A percentile compares a stretch with the other conserved stretches of the same genome.
Conservation (phyloP, 1,140 invertebrate species). For the Drosophila jambulina region DNA sequence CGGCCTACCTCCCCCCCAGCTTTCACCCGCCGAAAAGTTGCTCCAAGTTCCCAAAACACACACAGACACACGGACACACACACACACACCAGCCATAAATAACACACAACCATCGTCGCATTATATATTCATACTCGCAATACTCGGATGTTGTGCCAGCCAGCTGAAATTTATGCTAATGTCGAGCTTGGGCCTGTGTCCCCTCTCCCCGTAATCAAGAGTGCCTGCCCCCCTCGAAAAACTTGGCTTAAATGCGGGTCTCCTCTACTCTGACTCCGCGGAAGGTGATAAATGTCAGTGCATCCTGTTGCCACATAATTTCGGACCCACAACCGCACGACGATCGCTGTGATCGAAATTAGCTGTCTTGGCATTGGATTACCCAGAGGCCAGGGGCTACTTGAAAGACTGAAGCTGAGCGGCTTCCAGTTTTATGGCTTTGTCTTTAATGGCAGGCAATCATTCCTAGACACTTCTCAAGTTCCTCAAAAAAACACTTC, state of each 20-base stretch:
- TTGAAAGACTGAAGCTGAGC: background rate
- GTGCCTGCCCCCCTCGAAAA: slow-evolving; percentile 29
- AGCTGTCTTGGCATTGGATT: slow-evolving; percentile 7
- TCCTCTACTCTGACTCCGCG: background rate
- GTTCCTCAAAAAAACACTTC: background rate
- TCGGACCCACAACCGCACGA: slow-evolving; percentile 16
- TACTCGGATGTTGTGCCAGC: slow-evolving; percentile 62
- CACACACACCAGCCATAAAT: slow-evolving; percentile 32
- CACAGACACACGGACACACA: slow-evolving; percentile 28
- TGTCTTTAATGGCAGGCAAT: slow-evolving; percentile 1
- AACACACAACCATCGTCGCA: slow-evolving; percentile 39
- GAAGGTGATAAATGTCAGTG: slow-evolving; percentile 78
- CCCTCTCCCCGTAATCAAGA: slow-evolving; percentile 45
- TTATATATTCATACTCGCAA: slow-evolving; percentile 78
- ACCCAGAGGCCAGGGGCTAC: background rate
- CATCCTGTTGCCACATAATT: slow-evolving; percentile 77
- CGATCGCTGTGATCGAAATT: slow-evolving; percentile 1
- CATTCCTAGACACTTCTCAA: background rate
- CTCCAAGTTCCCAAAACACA: slow-evolving; percentile 49
- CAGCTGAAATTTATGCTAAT: slow-evolving; percentile 72
- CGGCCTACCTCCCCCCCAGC: background rate
- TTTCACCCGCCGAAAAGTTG: slow-evolving; percentile 30
- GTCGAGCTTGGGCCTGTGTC: background rate
- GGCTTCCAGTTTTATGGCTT: slow-evolving; percentile 10
- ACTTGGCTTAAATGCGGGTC: slow-evolving; percentile 41